Conservation (phyloP, 2,888 invertebrate species). For the Campaea margaritaria region DNA sequence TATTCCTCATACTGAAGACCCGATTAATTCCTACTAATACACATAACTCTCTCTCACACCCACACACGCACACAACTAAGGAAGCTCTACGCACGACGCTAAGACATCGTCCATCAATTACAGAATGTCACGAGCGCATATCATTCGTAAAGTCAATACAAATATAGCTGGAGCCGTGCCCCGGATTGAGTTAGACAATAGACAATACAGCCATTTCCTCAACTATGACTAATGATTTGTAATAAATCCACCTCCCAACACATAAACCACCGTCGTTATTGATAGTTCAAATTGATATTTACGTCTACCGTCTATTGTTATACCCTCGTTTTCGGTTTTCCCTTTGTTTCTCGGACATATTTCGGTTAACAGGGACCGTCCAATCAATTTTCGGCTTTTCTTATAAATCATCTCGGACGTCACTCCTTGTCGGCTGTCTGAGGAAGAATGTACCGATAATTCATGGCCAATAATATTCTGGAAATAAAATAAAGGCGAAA, state of each 20-base stretch:
- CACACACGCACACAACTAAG: no score
- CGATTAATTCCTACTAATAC: no score
- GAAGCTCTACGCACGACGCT: no score
- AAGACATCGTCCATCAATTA: conserved; percentile 56
- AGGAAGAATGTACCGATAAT: conserved; percentile 60
- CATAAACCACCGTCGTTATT: conserved; percentile 42
- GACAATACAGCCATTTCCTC: conserved; percentile 32
- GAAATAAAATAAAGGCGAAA: conserved; percentile 37
- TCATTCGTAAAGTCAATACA: conserved; percentile 38
- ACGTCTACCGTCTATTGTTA: conserved; percentile 45
- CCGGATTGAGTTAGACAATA: conserved; percentile 42
- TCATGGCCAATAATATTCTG: conserved; percentile 54
- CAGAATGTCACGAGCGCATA: conserved; percentile 60
- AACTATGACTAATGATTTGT: conserved; percentile 43
- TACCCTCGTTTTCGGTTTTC: conserved; percentile 53
- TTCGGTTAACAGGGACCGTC: conserved; percentile 60
- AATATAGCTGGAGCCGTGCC: conserved; percentile 18
- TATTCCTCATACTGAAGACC: no score
- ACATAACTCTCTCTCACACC: no score
- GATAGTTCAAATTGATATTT: conserved; percentile 51
- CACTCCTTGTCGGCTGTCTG: conserved; percentile 51
- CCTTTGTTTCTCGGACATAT: conserved; percentile 68
- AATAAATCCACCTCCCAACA: conserved; percentile 40
- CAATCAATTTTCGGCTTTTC: conserved; percentile 76
- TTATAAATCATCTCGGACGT: conserved; percentile 76